A percentile compares a stretch with the other conserved stretches of the same genome.
These are phyloP conservation scores for Rhagium mordax DNA, from an alignment of 2,888 invertebrate species.

Conservation along the genomic window DNA sequence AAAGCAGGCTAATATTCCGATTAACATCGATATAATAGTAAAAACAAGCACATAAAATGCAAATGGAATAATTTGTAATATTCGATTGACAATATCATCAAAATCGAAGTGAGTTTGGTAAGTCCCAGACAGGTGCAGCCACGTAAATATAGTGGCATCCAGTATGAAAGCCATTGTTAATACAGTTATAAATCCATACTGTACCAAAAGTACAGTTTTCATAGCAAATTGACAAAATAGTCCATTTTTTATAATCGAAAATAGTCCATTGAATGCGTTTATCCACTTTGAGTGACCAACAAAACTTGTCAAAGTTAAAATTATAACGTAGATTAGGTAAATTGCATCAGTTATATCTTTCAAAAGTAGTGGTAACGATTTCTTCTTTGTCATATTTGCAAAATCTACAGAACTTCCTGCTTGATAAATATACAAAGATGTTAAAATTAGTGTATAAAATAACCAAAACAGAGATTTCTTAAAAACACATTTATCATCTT, in stretches of 20 bases:
- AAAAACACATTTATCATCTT: conserved; percentile 60
- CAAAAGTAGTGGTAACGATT: conserved; percentile 61
- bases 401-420: conserved; percentile 57
- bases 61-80: conserved; percentile 61
- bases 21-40: conserved; percentile 54
- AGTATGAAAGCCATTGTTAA: conserved; percentile 49
- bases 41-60: conserved; percentile 62
- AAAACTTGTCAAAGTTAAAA: conserved; percentile 57
- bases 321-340: conserved; percentile 59
- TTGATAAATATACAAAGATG: conserved; percentile 52
- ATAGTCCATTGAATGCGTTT: conserved; percentile 58
- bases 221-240: conserved; percentile 63
- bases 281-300: conserved; percentile 59
- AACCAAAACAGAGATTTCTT: conserved; percentile 61
- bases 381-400: conserved; percentile 49
- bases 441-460: conserved; percentile 55
- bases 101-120: conserved; percentile 58
- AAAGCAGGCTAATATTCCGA: conserved; percentile 65
- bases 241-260: conserved; percentile 58
- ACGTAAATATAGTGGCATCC: conserved; percentile 55
- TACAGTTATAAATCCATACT: conserved; percentile 55
- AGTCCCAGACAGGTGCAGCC: conserved; percentile 57
- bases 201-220: conserved; percentile 49
- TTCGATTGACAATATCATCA: conserved; percentile 58
- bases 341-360: conserved; percentile 62